Percentiles rank a stretch among this genome's conserved stretches.
Evolutionary conservation across 2,113 vertebrate species (phyloP).

Genomic region (Ciconia stormi): DNA sequence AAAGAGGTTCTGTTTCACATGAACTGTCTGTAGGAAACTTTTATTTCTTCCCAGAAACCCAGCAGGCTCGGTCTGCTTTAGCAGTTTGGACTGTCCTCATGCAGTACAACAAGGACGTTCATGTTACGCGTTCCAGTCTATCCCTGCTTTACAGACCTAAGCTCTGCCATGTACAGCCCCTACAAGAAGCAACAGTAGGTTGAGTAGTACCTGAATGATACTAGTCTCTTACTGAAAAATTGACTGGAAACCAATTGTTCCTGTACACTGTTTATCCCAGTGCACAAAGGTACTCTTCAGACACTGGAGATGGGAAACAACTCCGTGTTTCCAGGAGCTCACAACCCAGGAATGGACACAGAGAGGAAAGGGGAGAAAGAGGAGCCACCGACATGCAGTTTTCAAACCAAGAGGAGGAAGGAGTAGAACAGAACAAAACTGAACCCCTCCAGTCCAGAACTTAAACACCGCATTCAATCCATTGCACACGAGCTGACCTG

Average conservation of each 20-base stretch:
- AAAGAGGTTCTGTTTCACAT: background rate
- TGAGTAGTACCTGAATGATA: background rate
- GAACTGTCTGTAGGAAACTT: background rate
- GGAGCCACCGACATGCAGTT: background rate
- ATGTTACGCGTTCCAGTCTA: background rate
- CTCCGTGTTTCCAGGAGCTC: background rate
- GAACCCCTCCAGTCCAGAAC: background rate
- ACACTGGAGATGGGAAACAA: background rate
- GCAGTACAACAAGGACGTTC: background rate
- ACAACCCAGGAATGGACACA: background rate
- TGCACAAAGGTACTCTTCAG: background rate
- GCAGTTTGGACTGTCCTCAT: background rate
- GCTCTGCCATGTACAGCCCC: background rate
- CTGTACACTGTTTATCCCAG: background rate
- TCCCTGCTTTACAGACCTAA: background rate
- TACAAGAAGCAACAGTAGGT: background rate
- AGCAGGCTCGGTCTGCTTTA: background rate
- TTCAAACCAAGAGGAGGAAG: background rate
- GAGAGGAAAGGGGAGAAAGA: background rate
- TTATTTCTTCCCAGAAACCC: background rate
- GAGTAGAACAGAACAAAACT: background rate
- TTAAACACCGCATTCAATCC: background rate
- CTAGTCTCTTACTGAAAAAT: background rate
- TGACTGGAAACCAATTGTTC: background rate
- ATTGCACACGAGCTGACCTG: background rate